Percentiles rank a stretch among this genome's conserved stretches.
Evolutionary conservation across 2,113 vertebrate genomes (phyloP).

Genomic region (Proterorhinus semilunaris): DNA sequence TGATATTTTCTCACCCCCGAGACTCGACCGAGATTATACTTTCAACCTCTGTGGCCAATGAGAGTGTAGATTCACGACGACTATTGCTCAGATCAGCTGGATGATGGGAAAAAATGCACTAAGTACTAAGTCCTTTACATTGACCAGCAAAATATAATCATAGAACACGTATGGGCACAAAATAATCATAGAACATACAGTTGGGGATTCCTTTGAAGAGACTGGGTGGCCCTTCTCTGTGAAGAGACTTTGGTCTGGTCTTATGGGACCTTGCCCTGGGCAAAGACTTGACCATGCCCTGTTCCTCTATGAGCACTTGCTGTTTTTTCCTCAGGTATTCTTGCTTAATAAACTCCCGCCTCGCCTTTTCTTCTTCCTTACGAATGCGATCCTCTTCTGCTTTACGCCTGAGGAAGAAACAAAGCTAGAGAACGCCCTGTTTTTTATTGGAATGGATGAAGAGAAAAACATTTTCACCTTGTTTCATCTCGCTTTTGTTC

Average conservation of each 20-base stretch:
- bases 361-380: slow-evolving; percentile 94
- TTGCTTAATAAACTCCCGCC: slow-evolving; percentile 93
- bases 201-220: slow-evolving; percentile 82
- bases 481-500: slow-evolving; percentile 91
- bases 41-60: slow-evolving; percentile 90
- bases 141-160: slow-evolving; percentile 33
- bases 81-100: slow-evolving; percentile 87
- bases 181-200: too few relatives aligned
- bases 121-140: slow-evolving; percentile 24
- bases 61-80: slow-evolving; percentile 92
- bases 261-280: slow-evolving; percentile 82
- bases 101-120: slow-evolving; percentile 7
- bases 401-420: slow-evolving; percentile 80
- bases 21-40: slow-evolving; percentile 87
- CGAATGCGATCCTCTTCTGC: slow-evolving; percentile 92
- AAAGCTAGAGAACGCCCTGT: neutral
- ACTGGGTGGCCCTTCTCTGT: slow-evolving; percentile 82
- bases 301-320: slow-evolving; percentile 88
- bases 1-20: slow-evolving; percentile 77
- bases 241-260: slow-evolving; percentile 86
- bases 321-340: slow-evolving; percentile 92
- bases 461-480: slow-evolving; percentile 70
- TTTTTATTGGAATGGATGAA: neutral
- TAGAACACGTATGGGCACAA: neutral
- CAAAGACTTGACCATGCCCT: slow-evolving; percentile 87